Evolutionary conservation across 2,888 invertebrate genomes (phyloP), one percentile per base, ranked within the genome.

Genomic region (Yponomeuta plumbellus): DNA sequence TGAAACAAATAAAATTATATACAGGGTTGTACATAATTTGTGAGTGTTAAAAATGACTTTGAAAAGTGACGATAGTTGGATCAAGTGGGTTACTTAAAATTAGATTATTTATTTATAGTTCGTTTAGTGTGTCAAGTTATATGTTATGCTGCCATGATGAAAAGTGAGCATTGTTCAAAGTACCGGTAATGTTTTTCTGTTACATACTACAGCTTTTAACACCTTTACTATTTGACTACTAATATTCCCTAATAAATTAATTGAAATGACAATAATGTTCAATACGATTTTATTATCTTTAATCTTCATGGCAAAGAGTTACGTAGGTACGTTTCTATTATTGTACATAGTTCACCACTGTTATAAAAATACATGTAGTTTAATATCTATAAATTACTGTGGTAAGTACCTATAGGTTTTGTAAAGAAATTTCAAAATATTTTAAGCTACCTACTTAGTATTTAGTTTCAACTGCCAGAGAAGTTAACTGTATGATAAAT

Each of bases 401-500:
- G 64, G 64, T 62, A 61, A 20, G 17, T 61, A 61, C 23, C 61
- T 34, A 58, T 21, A 59, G 13, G 23, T 23, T 23, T 59, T 23
- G 23, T 22, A 59, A 11, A 23, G 22, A 21, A 23, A 20, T 22
- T 59, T 59, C 59, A 59, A 59, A 22, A 21, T 59, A 59, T 59
- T 59, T 59, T 52, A 52, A 52, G 44, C 13, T 52, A 52, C 34
- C 34, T 34, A 34, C 34, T 34, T 34, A 17, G 3, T 52, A 52
- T 17, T 52, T 3, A 52, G 44, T 63, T 44, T 20, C 63, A 63
- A 63, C 11, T 63, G 63, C 44, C 64, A 26, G 56, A 57, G 2
- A 26, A 56, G 64, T 56, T 64, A 56, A 56, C 40, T 65, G 39
- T 66, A 66, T 62, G 62, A 34, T 57, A 66, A 62, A 62, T 67